Evolutionary conservation across 2,113 vertebrate species (phyloP).

Genomic region (Apus apus): DNA sequence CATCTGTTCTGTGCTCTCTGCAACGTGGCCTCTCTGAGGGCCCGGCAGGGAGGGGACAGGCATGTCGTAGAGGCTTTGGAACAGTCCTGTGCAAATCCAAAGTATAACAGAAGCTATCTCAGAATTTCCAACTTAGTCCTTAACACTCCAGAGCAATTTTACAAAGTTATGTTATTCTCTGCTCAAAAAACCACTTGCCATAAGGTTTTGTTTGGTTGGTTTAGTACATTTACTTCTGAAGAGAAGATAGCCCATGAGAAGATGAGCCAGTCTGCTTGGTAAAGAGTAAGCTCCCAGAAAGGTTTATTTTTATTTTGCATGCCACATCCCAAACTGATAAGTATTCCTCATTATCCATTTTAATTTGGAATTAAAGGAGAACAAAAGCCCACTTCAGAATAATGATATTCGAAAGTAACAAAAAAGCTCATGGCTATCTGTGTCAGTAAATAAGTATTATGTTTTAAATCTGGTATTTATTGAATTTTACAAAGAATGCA

Average conservation of each 20-base stretch:
- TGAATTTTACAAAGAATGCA: not conserved
- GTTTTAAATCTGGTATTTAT: not conserved
- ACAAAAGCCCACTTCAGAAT: not conserved
- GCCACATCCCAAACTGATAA: not conserved
- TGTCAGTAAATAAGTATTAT: not conserved
- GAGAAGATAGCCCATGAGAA: not conserved
- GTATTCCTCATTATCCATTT: not conserved
- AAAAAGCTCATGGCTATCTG: not conserved
- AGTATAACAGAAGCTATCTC: not conserved
- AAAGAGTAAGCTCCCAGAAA: not conserved
- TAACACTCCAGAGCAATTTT: not conserved
- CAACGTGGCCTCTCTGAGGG: not conserved
- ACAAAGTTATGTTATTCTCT: too few relatives aligned
- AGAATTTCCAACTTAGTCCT: not conserved
- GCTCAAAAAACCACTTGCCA: not conserved
- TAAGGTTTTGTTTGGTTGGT: too few relatives aligned
- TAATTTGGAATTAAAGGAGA: not conserved
- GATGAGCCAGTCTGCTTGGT: not conserved
- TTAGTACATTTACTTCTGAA: not conserved
- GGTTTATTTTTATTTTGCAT: not conserved
- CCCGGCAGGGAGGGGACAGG: not conserved
- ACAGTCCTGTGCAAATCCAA: not conserved
- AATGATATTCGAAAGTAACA: not conserved
- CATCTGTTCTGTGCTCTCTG: not conserved
- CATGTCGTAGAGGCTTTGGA: not conserved